Evolutionary conservation across 1,140 invertebrate species (phyloP), one percentile per base, ranked within the genome.

Genomic region (Oscheius sp.): DNA sequence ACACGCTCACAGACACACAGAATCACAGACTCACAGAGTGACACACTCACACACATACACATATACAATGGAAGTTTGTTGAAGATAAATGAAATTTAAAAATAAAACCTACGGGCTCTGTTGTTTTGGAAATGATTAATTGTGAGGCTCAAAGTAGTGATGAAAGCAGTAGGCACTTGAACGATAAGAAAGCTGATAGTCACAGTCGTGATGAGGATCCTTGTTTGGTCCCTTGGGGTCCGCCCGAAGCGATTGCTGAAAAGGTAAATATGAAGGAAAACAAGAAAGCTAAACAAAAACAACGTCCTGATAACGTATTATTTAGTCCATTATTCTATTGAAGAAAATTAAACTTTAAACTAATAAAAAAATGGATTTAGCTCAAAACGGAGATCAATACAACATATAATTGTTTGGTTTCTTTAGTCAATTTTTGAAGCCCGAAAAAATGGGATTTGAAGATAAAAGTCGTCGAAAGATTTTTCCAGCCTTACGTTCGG

Each of bases 101-200:
- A 29, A 68, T 65, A 69, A 58, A 69, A 31, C 29, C 28, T 65
- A 84, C 80, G 28, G n/a, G 84, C 70, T 46, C 55, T 28, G 65
- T 79, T 84, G 58, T 84, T 78, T 49, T 79, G 73, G 67, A 82
- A 82, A 59, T 84, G 83, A 61, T 84, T 83, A 35, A 85, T 82
- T 20, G 83, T 85, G 29, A 83, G 72, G 36, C 76, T 79, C 13
- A 82, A 61, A n/a, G 75, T 75, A 20, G 78, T 84, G 29, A 84
- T 79, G 61, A 80, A 78, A 38, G 77, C 75, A 35, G 82, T 81
- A 20, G 79, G 82, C 35, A 82, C 73, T 65, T 84, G 81, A 65
- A 82, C 82, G 35, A 84, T 69, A 3, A 84, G 68, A 77, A 83
- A 83, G 26, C 79, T 77, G 13, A 82, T 77, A 15, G 80, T 85